Conservation (phyloP, 2,797 vertebrate species). For the Zalophus californianus region DNA sequence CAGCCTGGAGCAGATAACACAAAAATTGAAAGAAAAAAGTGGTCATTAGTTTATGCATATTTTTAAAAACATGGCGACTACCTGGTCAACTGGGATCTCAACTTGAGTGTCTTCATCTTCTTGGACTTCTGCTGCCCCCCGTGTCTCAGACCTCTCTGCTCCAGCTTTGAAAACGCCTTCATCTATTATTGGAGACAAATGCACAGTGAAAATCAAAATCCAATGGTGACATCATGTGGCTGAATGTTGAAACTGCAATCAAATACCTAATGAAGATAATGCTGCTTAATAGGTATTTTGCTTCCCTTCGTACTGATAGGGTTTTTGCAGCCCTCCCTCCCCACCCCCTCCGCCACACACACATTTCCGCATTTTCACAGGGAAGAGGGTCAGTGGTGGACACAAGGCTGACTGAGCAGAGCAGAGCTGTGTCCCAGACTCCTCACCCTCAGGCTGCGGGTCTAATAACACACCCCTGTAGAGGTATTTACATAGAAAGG, state of each 20-base stretch:
- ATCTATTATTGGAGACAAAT: conserved; percentile 78
- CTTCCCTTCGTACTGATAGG: background rate
- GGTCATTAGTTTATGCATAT: rapidly evolving
- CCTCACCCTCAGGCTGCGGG: background rate
- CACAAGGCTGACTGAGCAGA: background rate
- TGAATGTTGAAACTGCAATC: conserved; percentile 69
- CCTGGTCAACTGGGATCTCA: conserved; percentile 89
- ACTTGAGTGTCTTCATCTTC: conserved; percentile 90
- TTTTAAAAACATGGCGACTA: conserved; percentile 69
- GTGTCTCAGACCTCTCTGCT: conserved; percentile 84
- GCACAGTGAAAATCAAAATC: conserved; percentile 78
- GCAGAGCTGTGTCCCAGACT: background rate
- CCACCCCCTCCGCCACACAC: background rate
- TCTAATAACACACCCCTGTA: background rate
- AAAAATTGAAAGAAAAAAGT: background rate
- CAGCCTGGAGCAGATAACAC: background rate
- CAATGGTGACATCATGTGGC: conserved; percentile 88
- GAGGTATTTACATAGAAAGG: background rate
- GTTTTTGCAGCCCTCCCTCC: background rate
- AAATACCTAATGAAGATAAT: background rate
- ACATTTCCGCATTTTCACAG: background rate
- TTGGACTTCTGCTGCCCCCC: conserved; percentile 88
- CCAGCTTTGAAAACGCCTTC: conserved; percentile 89
- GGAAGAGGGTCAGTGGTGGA: background rate
- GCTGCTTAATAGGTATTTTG: background rate